Evolutionary conservation across 2,113 vertebrate genomes (phyloP).

Genomic region (Elaphurus davidianus): DNA sequence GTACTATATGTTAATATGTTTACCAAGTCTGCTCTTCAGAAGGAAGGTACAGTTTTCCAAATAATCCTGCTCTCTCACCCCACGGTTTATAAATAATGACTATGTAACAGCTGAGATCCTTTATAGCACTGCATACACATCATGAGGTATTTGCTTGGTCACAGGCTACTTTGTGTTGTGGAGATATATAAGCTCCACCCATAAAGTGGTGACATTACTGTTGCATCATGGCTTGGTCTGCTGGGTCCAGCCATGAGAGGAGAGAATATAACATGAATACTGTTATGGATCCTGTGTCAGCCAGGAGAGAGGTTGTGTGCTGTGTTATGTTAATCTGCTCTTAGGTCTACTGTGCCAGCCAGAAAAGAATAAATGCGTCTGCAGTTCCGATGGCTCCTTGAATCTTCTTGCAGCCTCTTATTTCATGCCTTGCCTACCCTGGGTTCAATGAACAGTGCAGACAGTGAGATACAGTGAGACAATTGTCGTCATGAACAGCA

Average conservation of each 20-base stretch:
- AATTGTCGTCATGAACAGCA: rapidly evolving
- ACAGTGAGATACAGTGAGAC: neutral
- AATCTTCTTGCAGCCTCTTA: neutral
- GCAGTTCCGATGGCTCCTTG: neutral
- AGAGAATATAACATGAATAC: neutral
- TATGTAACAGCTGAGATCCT: neutral
- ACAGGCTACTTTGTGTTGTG: neutral
- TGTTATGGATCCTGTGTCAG: neutral
- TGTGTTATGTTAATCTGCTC: neutral
- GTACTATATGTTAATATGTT: neutral
- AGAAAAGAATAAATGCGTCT: neutral
- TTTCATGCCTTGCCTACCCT: neutral
- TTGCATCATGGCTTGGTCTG: neutral
- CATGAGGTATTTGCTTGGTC: neutral
- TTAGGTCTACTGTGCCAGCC: neutral
- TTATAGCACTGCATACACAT: neutral
- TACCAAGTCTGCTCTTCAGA: neutral
- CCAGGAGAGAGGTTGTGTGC: neutral
- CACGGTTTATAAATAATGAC: neutral
- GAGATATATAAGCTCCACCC: neutral
- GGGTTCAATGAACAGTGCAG: neutral
- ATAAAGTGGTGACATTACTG: neutral
- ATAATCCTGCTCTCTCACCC: neutral
- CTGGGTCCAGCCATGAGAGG: neutral
- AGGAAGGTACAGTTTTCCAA: neutral